Evolutionary conservation across 2,888 invertebrate genomes (phyloP), one percentile per base, ranked within the genome.

Genomic region (Nebria brevicollis): DNA sequence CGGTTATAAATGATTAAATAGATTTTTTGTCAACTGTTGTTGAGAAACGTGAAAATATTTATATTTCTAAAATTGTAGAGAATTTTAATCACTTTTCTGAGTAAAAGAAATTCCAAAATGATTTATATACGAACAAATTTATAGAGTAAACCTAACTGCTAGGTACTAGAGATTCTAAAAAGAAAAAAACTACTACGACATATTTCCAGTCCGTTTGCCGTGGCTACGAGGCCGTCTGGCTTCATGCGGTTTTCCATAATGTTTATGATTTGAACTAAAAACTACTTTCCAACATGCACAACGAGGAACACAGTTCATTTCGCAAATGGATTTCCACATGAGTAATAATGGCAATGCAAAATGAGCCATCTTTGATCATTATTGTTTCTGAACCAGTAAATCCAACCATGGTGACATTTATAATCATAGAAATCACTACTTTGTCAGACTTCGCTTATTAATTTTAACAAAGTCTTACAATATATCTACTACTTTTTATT

Each of bases 171-270:
- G 13, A 54, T 54, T 54, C 54, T 54, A 54, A 54, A 54, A 54
- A 54, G 7, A 54, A 54, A 54, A 54, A 54, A 54, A 54, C 54
- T 54, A 8, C 54, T 54, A 11, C 54, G 72, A 65, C 79, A 74
- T 79, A 74, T 79, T 79, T 79, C 79, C 79, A 73, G 79, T 66
- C 66, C 79, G 75, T 79, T 79, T 79, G 64, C 64, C 77, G 66
- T 78, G 72, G 66, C 78, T 65, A 41, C 73, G 72, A 54, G 54
- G 54, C 54, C 13, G 54, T 11, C 54, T 54, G 42, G 74, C 72
- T 77, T 77, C n/a, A 72, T 72, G 66, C 77, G 72, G 20, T 70
- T 70, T 76, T 66, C 54, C 76, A 25, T 34, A 70, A 72, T 72
- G 77, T 65, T 77, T 72, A 72, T 72, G 77, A 66, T 66, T 66